Percentiles rank a stretch among this genome's conserved stretches.
Evolutionary conservation across 1,140 invertebrate genomes (phyloP).

Genomic region (silkworm (Bombyx mori)): ASM3026992v2 NC_085111.1:11188001-11188500

Average conservation of each 20-base stretch:
- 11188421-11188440: no score
- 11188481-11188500: no score
- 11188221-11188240: constrained; percentile 69
- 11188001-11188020: no score
- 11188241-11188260: constrained; percentile 70
- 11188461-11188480: no score
- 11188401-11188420: no score
- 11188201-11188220: constrained; percentile 62
- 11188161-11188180: constrained; percentile 68
- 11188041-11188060: constrained; percentile 21
- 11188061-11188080: constrained; percentile 48
- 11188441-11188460: no score
- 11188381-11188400: no score
- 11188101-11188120: constrained; percentile 53
- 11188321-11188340: no score
- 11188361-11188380: no score
- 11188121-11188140: constrained; percentile 46
- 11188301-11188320: constrained; percentile 31
- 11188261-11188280: constrained; percentile 54
- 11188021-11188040: no score
- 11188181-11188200: constrained; percentile 67
- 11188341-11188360: no score
- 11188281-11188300: constrained; percentile 59
- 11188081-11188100: constrained; percentile 70
- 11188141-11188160: constrained; percentile 64